Evolutionary conservation across 2,113 vertebrate species (phyloP).

Genomic region (Coryphaenoides rupestris): DNA sequence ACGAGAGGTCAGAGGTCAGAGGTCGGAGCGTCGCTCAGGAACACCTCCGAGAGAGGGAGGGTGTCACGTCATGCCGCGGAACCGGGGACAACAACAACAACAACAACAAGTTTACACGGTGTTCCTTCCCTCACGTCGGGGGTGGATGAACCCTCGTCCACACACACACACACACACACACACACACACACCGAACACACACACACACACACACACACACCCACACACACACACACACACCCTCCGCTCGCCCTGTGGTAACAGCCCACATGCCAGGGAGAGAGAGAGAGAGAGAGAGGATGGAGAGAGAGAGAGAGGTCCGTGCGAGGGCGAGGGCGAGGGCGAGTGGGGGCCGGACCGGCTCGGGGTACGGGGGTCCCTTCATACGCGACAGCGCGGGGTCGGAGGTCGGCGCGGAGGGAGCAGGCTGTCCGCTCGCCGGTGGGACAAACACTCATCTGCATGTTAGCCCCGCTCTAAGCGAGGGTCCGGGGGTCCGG

Average conservation of each 20-base stretch:
- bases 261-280: conserved; percentile 60
- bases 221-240: neutral
- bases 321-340: conserved; percentile 42
- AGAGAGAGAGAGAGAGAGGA: conserved; percentile 38
- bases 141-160: conserved; percentile 46
- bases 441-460: conserved; percentile 50
- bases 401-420: conserved; percentile 50
- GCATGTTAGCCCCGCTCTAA: conserved; percentile 43
- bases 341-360: conserved; percentile 27
- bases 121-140: conserved; percentile 45
- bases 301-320: conserved; percentile 26
- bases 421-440: conserved; percentile 50
- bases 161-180: too few species aligned
- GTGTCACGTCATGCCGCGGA: conserved; percentile 8
- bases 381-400: conserved; percentile 60
- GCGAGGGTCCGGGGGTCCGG: conserved; percentile 32
- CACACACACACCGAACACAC: too few species aligned
- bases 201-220: neutral
- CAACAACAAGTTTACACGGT: neutral
- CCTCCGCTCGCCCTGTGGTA: conserved; percentile 54
- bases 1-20: too few species aligned
- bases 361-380: conserved; percentile 44
- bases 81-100: conserved; percentile 57
- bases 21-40: too few species aligned
- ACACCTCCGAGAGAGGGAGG: neutral